Evolutionary conservation across 2,113 vertebrate genomes (phyloP).

Genomic region (Megalops atlanticus): DNA sequence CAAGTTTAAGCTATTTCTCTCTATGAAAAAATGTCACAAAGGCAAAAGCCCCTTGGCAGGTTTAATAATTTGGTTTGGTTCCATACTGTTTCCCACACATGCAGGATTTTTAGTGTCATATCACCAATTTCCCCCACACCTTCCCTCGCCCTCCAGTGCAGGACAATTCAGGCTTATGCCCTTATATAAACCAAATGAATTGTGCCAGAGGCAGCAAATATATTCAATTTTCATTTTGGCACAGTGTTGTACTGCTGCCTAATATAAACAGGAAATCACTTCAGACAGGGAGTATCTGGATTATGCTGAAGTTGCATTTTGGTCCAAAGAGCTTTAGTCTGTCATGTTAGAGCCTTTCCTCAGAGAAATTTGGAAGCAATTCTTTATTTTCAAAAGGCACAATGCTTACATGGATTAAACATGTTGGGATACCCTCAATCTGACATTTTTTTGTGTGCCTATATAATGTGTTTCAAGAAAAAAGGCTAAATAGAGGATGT

Average conservation of each 20-base stretch:
- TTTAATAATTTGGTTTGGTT: not conserved
- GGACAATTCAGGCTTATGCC: not conserved
- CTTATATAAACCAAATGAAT: slow-evolving; percentile 15
- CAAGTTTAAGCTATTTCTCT: too few species aligned
- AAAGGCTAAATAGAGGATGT: too few species aligned
- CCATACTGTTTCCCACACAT: not conserved
- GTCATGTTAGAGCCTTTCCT: not conserved
- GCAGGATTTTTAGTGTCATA: not conserved
- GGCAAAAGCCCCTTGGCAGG: not conserved
- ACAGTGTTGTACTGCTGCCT: not conserved
- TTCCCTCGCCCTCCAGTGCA: not conserved
- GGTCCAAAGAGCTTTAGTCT: not conserved
- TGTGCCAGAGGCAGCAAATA: not conserved
- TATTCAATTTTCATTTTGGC: slow-evolving; percentile 1
- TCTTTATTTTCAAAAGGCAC: not conserved
- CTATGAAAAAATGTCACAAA: slow-evolving; percentile 1
- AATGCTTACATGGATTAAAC: not conserved
- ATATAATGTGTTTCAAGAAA: too few species aligned
- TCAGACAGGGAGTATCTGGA: slow-evolving; percentile 3
- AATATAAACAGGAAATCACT: slow-evolving; percentile 13
- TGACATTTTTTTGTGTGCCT: too few species aligned
- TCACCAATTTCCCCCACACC: not conserved
- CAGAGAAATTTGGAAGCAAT: not conserved
- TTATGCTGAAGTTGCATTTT: slow-evolving; percentile 18
- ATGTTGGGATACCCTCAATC: not conserved